phyloP scores from a whole-genome alignment of 2,113 vertebrate genomes.

The Thalassarche chlororhynchos region DNA sequence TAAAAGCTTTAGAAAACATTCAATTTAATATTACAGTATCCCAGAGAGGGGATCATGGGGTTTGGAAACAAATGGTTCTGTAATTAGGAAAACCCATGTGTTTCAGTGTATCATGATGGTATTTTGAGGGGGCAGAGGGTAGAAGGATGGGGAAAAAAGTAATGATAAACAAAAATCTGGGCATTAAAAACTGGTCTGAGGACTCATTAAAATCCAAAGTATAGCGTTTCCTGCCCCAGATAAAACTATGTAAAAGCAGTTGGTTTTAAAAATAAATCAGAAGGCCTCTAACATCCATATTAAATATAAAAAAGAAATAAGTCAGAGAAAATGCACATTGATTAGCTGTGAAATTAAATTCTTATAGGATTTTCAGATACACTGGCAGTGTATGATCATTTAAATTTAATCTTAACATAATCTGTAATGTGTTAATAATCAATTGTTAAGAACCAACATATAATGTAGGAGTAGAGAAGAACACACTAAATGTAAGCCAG shows the following conservation, averaged over 20 bases:
- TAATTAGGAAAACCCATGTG: not conserved
- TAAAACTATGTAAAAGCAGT: not conserved
- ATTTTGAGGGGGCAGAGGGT: not conserved
- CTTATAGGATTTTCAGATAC: not conserved
- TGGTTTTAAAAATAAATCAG: not conserved
- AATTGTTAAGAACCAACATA: not conserved
- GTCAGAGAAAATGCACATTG: not conserved
- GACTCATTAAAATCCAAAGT: not conserved
- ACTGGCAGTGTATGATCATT: not conserved
- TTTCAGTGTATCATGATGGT: not conserved
- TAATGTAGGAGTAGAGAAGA: not conserved
- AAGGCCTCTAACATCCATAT: not conserved
- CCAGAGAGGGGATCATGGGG: not conserved
- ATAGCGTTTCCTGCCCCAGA: not conserved
- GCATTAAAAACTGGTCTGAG: not conserved
- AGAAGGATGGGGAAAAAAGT: not conserved
- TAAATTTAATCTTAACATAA: not conserved
- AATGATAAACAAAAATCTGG: not conserved
- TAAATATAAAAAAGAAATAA: not conserved
- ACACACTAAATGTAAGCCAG: not conserved
- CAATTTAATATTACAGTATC: not conserved
- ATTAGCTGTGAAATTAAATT: not conserved
- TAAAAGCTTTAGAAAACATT: not conserved
- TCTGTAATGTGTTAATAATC: not conserved
- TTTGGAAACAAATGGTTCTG: not conserved